A percentile compares a stretch with the other conserved stretches of the same genome.
Evolutionary conservation across 1,140 invertebrate species (phyloP).

Genomic region (Andrena cerasifolii): DNA sequence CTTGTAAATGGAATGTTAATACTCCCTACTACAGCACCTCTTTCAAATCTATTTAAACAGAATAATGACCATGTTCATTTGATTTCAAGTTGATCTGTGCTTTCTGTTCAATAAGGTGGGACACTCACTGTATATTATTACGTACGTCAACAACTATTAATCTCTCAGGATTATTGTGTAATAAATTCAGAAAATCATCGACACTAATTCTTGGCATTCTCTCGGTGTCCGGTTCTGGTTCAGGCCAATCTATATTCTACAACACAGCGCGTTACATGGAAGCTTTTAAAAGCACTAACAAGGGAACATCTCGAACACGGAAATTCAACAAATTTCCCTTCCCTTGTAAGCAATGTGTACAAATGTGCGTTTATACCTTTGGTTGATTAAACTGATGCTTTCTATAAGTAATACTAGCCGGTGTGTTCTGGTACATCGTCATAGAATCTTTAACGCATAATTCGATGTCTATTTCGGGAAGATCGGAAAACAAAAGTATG

Average conservation of each 20-base stretch:
- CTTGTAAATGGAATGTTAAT: conserved; percentile 93
- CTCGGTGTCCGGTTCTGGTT: conserved; percentile 78
- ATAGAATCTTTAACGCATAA: conserved; percentile 95
- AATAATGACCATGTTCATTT: too few relatives aligned
- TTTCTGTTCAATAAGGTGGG: conserved; percentile 1
- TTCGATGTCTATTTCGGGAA: conserved; percentile 99
- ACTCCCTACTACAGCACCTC: conserved; percentile 89
- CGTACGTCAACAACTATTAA: conserved; percentile 91
- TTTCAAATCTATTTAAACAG: conserved; percentile 85
- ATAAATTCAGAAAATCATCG: conserved; percentile 90
- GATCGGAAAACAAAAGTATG: conserved; percentile 97
- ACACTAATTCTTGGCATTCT: conserved; percentile 90
- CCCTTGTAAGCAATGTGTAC: conserved; percentile 10
- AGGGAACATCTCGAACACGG: too few relatives aligned
- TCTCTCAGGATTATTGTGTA: conserved; percentile 86
- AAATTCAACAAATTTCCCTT: too few relatives aligned
- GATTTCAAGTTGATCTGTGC: not conserved
- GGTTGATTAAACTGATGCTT: conserved; percentile 86
- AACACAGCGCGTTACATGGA: conserved; percentile 43
- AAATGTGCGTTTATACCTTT: conserved; percentile 67
- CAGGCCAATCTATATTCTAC: conserved; percentile 87
- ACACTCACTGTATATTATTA: conserved; percentile 86
- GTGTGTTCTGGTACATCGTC: conserved; percentile 92
- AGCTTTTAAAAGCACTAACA: conserved; percentile 28
- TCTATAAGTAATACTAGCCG: conserved; percentile 93